phyloP scores from a whole-genome alignment of 1,140 invertebrate species.

The Drosophila guanche region DNA sequence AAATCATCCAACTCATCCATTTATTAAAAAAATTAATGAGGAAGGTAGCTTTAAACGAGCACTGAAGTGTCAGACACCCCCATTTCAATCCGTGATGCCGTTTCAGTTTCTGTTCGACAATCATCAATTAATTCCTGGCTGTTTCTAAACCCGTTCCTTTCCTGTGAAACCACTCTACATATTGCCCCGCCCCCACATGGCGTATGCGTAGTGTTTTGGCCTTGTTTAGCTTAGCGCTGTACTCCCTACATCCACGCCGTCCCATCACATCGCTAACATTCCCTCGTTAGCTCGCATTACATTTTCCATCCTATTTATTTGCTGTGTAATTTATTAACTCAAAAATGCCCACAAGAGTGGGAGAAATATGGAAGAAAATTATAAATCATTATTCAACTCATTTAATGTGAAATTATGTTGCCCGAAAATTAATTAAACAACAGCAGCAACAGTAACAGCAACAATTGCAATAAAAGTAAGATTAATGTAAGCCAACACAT shows the following conservation, averaged over 20 bases:
- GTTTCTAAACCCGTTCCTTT: slow-evolving; percentile 25
- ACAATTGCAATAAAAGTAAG: slow-evolving; percentile 52
- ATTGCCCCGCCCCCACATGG: slow-evolving; percentile 28
- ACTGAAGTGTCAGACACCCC: slow-evolving; percentile 39
- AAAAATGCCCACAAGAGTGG: not conserved
- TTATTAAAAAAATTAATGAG: slow-evolving; percentile 58
- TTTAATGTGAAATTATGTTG: slow-evolving; percentile 74
- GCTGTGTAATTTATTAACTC: slow-evolving; percentile 37
- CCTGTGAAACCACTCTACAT: not conserved
- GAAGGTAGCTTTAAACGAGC: slow-evolving; percentile 48
- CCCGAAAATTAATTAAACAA: slow-evolving; percentile 71
- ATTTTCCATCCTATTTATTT: slow-evolving; percentile 74
- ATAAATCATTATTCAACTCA: slow-evolving; percentile 77
- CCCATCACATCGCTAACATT: slow-evolving; percentile 10
- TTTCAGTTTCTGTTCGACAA: not conserved
- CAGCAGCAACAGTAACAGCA: slow-evolving; percentile 27
- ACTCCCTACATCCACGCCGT: not conserved
- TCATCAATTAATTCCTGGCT: slow-evolving; percentile 64
- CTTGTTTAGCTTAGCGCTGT: slow-evolving; percentile 33
- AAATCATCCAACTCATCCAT: not conserved
- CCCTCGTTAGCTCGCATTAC: slow-evolving; percentile 45
- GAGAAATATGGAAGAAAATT: slow-evolving; percentile 31
- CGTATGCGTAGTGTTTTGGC: slow-evolving; percentile 74
- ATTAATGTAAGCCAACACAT: slow-evolving; percentile 46
- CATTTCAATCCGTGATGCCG: too few relatives aligned